Base-by-base conservation (phyloP, 1,140 invertebrate genomes). In the Heliconius melpomene region DNA sequence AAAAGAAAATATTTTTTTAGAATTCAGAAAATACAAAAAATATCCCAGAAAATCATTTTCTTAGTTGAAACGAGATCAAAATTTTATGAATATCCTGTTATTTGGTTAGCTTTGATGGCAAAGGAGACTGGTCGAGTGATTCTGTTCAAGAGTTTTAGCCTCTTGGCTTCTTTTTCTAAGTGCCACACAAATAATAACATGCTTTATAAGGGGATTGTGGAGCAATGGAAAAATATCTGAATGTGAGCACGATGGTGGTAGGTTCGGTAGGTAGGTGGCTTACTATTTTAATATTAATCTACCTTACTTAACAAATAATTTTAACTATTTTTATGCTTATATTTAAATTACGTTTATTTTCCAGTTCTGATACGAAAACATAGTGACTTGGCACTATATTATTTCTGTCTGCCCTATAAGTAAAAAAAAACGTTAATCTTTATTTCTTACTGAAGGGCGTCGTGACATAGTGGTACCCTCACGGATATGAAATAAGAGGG, bases 41-140 rank as follows among this genome's bases (percentile, higher is more conserved):
- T 23, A 20, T 26, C 11, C 8, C n/a, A n/a, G 54, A 26, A 60
- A 60, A 60, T 26, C 8, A 11, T 60, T 60, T 60, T 60, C 54
- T 60, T 60, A 23, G 20, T 26, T 8, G 54, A 60, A 60, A 60
- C 54, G n/a, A 60, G 54, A 60, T 60, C 20, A 60, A 23, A 23
- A 11, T 60, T 60, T 60, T 60, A 23, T 23, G n/a, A 60, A 60
- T 60, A 60, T 60, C 54, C 54, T 23, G n/a, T 60, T 60, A 60
- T 60, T 60, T 60, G n/a, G 54, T 60, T 60, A 60, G 54, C 54
- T 60, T 60, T 60, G 54, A 60, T 60, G 54, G 54, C 54, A 60
- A 60, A 60, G 54, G 54, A 60, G 54, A 60, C 54, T 26, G 54
- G 54, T 60, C 54, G 54, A 60, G 54, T 60, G 54, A 60, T 60